Conservation (phyloP, 2,888 invertebrate genomes). For the Leptinotarsa tumamoca region DNA sequence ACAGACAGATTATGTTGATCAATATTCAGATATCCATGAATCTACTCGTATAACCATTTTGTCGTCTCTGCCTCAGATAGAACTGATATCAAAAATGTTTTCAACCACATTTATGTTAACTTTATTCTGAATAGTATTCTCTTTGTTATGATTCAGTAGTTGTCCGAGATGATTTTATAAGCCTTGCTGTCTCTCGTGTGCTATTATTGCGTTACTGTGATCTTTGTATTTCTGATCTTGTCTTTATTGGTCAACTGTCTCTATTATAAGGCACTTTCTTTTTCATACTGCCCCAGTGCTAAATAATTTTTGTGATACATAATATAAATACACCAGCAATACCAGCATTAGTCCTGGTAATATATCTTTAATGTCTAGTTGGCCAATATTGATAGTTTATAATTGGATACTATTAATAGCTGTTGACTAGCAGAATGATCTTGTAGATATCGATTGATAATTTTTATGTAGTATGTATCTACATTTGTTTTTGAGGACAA, state of each 20-base stretch:
- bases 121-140: not conserved
- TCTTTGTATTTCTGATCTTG: not conserved
- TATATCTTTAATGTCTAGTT: slow-evolving; percentile 5
- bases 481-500: not conserved
- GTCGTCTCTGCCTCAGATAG: too few relatives aligned
- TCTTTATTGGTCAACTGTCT: slow-evolving; percentile 6
- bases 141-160: not conserved
- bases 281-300: not conserved
- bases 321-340: too few relatives aligned
- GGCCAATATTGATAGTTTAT: slow-evolving; percentile 2
- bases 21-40: too few relatives aligned
- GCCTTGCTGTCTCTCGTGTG: not conserved
- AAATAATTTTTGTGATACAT: too few relatives aligned
- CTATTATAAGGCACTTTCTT: not conserved
- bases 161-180: not conserved
- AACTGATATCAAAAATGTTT: too few relatives aligned
- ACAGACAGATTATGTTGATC: too few relatives aligned
- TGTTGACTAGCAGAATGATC: not conserved
- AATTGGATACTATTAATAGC: not conserved
- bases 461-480: not conserved
- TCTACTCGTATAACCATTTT: too few relatives aligned
- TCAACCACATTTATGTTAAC: too few relatives aligned
- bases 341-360: not conserved
- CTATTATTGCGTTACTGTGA: not conserved
- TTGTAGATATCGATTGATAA: slow-evolving; percentile 15